These are phyloP conservation scores for Branchinecta lindahli DNA, from an alignment of 1,140 invertebrate species.

Conservation along the genomic window DNA sequence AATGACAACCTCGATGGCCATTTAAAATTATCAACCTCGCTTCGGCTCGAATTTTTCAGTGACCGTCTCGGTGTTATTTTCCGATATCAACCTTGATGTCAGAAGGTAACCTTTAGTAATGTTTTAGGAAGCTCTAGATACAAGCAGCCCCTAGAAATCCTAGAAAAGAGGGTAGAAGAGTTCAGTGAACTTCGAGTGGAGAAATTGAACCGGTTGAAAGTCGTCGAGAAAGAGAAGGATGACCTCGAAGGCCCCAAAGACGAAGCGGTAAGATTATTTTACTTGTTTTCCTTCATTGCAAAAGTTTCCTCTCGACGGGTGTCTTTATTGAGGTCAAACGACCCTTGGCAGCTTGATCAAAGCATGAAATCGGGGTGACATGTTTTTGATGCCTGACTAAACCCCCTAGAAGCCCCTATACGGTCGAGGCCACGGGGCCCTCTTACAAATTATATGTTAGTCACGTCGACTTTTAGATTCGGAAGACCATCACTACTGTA, in stretches of 20 bases:
- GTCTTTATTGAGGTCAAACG: conserved; percentile 14
- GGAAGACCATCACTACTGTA: no score
- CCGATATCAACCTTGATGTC: no score
- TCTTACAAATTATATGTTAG: no score
- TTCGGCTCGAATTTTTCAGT: no score
- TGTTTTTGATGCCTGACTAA: no score
- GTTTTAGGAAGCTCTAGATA: conserved; percentile 26
- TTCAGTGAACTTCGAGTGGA: conserved; percentile 62
- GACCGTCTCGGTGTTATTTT: no score
- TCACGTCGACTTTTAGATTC: no score
- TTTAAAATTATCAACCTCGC: no score
- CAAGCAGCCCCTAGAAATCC: conserved; percentile 60
- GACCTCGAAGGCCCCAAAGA: conserved; percentile 69
- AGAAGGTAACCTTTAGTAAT: neutral
- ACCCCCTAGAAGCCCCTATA: no score
- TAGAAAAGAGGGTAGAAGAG: conserved; percentile 57
- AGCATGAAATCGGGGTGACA: conserved; percentile 16
- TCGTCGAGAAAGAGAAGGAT: conserved; percentile 79
- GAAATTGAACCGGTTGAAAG: conserved; percentile 72
- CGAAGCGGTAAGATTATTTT: conserved; percentile 45
- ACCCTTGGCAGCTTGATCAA: conserved; percentile 21
- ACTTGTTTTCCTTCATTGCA: neutral
- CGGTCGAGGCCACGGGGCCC: no score
- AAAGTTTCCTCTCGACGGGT: neutral
- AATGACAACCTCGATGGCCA: no score